phyloP scores from a whole-genome alignment of 2,113 vertebrate species.

The Tapirus terrestris region DNA sequence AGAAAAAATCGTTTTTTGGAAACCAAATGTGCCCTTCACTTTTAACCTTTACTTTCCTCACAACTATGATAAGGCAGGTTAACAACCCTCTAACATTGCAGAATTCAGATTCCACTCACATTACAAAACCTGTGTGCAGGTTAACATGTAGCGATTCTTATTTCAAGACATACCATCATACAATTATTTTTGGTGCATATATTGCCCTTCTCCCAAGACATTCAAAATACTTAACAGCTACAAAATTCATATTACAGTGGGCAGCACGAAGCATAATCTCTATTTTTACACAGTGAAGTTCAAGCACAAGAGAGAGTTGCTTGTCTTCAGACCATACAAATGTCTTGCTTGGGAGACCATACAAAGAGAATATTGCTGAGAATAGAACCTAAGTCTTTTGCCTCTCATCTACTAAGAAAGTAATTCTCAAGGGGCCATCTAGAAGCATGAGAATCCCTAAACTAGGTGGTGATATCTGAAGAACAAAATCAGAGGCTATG shows the following conservation, averaged over 20 bases:
- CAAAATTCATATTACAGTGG: neutral
- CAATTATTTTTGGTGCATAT: neutral
- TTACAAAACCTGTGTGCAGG: constrained; percentile 15
- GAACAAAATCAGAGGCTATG: neutral
- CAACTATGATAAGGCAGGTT: neutral
- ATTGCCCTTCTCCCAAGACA: neutral
- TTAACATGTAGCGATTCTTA: neutral
- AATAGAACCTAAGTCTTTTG: neutral
- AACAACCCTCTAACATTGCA: neutral
- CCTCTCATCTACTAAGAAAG: neutral
- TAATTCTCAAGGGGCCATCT: neutral
- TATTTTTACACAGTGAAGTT: neutral
- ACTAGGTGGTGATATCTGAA: neutral
- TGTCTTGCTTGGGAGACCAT: neutral
- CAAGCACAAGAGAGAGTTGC: neutral
- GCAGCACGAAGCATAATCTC: neutral
- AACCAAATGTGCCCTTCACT: neutral
- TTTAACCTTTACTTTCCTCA: constrained; percentile 33
- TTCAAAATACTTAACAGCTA: neutral
- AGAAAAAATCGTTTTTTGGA: constrained; percentile 62
- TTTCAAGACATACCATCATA: neutral
- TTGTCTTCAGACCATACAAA: neutral
- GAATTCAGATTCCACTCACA: neutral
- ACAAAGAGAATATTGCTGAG: neutral
- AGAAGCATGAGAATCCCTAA: neutral